Percentiles rank a stretch among this genome's conserved stretches.
Conservation (phyloP, 2,113 vertebrate species). For the Glaucidium brasilianum region DNA sequence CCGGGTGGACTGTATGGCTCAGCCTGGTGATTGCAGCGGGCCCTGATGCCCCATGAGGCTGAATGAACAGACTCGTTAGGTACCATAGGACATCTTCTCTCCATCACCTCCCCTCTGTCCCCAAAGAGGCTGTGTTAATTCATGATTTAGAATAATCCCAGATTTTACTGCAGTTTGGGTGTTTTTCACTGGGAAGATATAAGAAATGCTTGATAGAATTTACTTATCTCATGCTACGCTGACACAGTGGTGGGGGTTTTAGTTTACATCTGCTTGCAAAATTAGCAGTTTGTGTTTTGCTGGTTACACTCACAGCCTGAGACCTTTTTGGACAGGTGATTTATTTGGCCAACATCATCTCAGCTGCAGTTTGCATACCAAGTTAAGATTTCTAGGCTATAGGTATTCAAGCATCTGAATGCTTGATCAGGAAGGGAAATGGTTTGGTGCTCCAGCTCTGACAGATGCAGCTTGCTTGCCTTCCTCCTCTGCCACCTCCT, state of each 20-base stretch:
- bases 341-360: background rate
- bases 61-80: background rate
- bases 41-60: background rate
- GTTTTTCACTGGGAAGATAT: background rate
- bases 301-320: background rate
- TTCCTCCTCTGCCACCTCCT: background rate
- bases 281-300: background rate
- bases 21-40: background rate
- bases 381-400: background rate
- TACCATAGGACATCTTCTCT: background rate
- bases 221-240: background rate
- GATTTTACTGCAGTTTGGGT: background rate
- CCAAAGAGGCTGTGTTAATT: background rate
- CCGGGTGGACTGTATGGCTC: background rate
- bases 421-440: background rate
- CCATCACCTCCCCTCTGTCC: background rate
- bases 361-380: background rate
- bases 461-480: background rate
- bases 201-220: background rate
- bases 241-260: background rate
- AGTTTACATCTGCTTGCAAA: background rate
- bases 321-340: background rate
- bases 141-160: background rate
- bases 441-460: background rate
- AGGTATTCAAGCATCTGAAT: background rate